phyloP scores from a whole-genome alignment of 2,113 vertebrate species.

The Arizona elegans region DNA sequence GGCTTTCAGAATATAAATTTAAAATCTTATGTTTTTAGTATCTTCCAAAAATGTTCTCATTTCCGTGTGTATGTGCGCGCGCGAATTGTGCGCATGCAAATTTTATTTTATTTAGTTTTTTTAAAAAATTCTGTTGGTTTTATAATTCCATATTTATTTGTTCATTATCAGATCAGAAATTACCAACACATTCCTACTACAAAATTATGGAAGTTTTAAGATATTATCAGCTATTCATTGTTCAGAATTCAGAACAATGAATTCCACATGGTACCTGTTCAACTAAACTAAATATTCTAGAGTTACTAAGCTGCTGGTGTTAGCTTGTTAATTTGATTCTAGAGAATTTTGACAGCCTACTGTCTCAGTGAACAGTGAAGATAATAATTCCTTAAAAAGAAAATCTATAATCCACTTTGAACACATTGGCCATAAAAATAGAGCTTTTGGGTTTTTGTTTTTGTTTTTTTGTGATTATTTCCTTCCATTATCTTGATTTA shows the following conservation, averaged over 20 bases:
- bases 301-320: background rate
- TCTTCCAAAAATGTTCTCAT: constrained; percentile 2
- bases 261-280: background rate
- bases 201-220: background rate
- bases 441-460: background rate
- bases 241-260: background rate
- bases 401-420: background rate
- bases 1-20: background rate
- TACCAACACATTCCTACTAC: background rate
- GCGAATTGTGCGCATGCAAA: background rate
- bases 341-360: background rate
- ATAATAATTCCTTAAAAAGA: background rate
- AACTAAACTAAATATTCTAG: background rate
- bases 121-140: background rate
- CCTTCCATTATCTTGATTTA: background rate
- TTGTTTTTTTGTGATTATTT: background rate
- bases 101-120: background rate
- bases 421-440: background rate
- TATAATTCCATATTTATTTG: background rate
- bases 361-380: background rate
- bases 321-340: background rate
- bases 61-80: background rate
- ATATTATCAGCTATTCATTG: background rate
- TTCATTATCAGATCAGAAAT: background rate
- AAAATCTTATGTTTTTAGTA: background rate